Percentiles rank a stretch among this genome's conserved stretches.
phyloP scores from a whole-genome alignment of 2,113 vertebrate species.

The Bagarius yarrelli region DNA sequence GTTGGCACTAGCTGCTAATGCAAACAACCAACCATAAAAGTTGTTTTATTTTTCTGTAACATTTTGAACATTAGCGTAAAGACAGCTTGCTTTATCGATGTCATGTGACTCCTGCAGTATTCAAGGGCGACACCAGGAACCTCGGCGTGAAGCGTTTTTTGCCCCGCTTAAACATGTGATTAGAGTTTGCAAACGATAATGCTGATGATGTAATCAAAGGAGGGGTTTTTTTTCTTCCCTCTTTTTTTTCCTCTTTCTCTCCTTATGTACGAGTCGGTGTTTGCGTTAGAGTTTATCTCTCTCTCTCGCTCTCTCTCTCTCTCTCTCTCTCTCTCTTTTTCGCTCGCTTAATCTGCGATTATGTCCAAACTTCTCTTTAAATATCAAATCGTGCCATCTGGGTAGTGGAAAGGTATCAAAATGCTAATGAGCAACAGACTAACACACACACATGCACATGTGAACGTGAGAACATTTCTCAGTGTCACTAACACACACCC shows the following conservation, averaged over 20 bases:
- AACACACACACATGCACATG: conserved; percentile 35
- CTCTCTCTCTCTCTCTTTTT: too few relatives aligned
- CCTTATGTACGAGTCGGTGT: too few relatives aligned
- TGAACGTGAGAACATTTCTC: conserved; percentile 8
- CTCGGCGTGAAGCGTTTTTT: background rate
- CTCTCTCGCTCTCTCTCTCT: too few relatives aligned
- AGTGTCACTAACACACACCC: conserved; percentile 4
- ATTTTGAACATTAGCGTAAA: background rate
- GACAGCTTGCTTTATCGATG: background rate
- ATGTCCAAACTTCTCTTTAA: background rate
- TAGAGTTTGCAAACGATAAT: too few relatives aligned
- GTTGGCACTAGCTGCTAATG: background rate
- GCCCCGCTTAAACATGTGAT: background rate
- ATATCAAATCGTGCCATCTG: conserved; percentile 5
- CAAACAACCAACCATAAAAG: background rate
- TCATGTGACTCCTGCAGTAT: background rate
- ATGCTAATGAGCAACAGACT: conserved; percentile 45
- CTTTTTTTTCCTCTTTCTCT: too few relatives aligned
- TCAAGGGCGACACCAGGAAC: background rate
- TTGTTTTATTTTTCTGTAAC: background rate
- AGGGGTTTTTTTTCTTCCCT: too few relatives aligned
- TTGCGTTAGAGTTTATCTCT: too few relatives aligned
- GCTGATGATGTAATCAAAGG: too few relatives aligned
- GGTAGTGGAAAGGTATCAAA: conserved; percentile 32
- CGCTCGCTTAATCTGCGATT: background rate